Evolutionary conservation across 92 coral and sea anemone species (phyloP).

Genomic region (Pocillopora grandis): DNA sequence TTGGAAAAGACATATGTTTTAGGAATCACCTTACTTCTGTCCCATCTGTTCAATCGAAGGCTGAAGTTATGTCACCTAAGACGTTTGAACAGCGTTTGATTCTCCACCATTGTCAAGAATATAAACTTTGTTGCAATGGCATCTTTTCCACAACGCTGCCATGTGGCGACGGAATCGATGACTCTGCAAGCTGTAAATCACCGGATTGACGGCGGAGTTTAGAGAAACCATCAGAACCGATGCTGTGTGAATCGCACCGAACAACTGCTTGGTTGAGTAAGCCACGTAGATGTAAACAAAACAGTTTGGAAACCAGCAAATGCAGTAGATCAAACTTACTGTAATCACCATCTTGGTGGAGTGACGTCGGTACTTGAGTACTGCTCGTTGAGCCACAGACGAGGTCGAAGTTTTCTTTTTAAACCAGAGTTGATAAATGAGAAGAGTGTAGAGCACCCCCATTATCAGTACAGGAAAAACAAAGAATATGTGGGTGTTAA

Average conservation of each 20-base stretch:
- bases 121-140: neutral
- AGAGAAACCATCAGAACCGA: constrained; percentile 43
- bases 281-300: constrained; percentile 35
- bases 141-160: neutral
- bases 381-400: constrained; percentile 3
- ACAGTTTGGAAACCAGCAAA: constrained; percentile 58
- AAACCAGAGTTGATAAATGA: constrained; percentile 40
- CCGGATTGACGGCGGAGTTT: constrained; percentile 66
- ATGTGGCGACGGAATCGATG: constrained; percentile 49
- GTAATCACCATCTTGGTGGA: constrained; percentile 50
- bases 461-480: constrained; percentile 33
- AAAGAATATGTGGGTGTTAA: constrained; percentile 21
- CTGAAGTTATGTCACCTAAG: too few relatives aligned
- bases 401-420: neutral
- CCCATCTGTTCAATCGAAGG: too few relatives aligned
- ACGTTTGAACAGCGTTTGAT: too few relatives aligned
- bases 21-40: too few relatives aligned
- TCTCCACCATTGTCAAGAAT: neutral
- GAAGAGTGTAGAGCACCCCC: constrained; percentile 36
- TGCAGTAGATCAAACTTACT: constrained; percentile 43
- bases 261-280: constrained; percentile 27
- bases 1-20: too few relatives aligned
- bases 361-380: constrained; percentile 17
- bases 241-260: constrained; percentile 40
- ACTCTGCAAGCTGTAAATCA: constrained; percentile 66